Evolutionary conservation across 2,888 invertebrate species (phyloP), one percentile per base, ranked within the genome.

Genomic region (Lacanobia oleracea): DNA sequence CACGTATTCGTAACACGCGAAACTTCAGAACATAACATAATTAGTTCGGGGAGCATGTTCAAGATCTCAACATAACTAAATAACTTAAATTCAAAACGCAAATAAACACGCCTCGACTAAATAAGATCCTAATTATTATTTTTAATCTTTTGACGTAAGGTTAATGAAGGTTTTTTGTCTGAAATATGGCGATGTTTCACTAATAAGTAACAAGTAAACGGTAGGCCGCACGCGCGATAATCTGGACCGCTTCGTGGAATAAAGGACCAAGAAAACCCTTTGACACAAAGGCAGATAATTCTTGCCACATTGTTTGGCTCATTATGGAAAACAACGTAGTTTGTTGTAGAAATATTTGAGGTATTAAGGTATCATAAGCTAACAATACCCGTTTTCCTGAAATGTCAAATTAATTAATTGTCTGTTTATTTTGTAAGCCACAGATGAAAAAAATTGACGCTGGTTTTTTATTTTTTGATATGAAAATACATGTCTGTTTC

Each of bases 141-240:
- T 70, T 71, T 70, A 79, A 75, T 67, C 63, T 72, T 64, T 63
- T 75, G 68, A 75, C 65, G 56, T 77, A 14, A 69, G 33, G 67
- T 74, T 77, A 76, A 75, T 76, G 67, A 67, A 72, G 75, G 78
- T 73, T 80, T 76, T 80, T 69, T 77, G 74, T 57, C 33, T 77
- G 62, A 85, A 84, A 85, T 80, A 75, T 81, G 72, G 68, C 68
- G 60, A 75, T 72, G 66, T 79, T 78, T 75, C 60, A 77, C 75
- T 81, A 84, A 84, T 64, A 82, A 78, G 82, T 82, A 78, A 77
- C 70, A 81, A 78, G 77, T 76, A 82, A 84, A 82, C 71, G 86
- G 78, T 67, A 81, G 62, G 67, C 68, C 79, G 74, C 83, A 85
- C 84, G 84, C 84, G 76, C 72, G 62, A 74, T 82, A 74, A 78